Percentiles rank a stretch among this genome's conserved stretches.
Conservation (phyloP, 2,113 vertebrate genomes). For the Stegostoma tigrinum region DNA sequence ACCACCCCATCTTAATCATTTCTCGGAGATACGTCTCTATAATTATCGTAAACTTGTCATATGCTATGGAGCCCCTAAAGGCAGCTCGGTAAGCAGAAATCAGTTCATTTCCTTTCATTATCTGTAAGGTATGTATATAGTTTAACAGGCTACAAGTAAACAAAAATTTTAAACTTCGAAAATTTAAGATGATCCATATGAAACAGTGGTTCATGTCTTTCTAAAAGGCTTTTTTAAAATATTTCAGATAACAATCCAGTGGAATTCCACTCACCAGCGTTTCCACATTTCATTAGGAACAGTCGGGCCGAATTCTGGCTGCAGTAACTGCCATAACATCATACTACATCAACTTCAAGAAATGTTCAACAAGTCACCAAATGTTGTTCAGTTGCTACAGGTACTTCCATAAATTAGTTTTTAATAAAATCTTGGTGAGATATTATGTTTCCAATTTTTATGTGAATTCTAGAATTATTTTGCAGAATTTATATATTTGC, state of each 20-base stretch:
- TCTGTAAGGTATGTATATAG: neutral
- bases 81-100: slow-evolving; percentile 78
- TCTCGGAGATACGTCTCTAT: slow-evolving; percentile 93
- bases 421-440: neutral
- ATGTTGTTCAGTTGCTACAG: slow-evolving; percentile 91
- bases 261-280: slow-evolving; percentile 84
- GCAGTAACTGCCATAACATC: slow-evolving; percentile 98
- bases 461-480: neutral
- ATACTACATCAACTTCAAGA: slow-evolving; percentile 98
- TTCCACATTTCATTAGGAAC: slow-evolving; percentile 94
- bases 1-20: slow-evolving; percentile 81
- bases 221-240: neutral
- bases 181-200: neutral
- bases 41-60: slow-evolving; percentile 95
- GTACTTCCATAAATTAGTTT: slow-evolving; percentile 47
- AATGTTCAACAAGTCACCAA: slow-evolving; percentile 96
- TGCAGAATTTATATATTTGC: neutral
- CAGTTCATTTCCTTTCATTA: slow-evolving; percentile 38
- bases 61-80: slow-evolving; percentile 91
- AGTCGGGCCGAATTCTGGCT: slow-evolving; percentile 94
- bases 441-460: neutral
- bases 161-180: neutral
- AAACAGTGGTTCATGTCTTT: neutral
- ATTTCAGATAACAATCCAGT: slow-evolving; percentile 88
- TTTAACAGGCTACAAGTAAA: neutral